Conservation (phyloP, 2,113 vertebrate genomes). For the Spilogale gracilis region DNA sequence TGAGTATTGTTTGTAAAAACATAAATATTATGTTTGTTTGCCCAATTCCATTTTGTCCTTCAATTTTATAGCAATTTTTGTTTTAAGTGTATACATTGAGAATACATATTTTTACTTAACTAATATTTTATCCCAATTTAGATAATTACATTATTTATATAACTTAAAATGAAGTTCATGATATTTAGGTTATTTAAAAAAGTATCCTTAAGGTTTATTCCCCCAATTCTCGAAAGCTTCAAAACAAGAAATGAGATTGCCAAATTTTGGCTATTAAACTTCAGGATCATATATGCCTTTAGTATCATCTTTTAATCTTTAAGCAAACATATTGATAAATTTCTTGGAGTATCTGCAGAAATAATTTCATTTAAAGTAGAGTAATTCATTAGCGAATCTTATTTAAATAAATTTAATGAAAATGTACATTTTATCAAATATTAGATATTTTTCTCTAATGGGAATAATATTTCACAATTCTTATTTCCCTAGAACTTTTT, state of each 20-base stretch:
- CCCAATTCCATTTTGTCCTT: neutral
- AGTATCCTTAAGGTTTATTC: neutral
- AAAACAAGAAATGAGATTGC: neutral
- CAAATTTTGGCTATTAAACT: neutral
- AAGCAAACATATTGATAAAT: neutral
- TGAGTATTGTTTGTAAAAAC: neutral
- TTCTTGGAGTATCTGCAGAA: neutral
- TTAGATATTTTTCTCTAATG: neutral
- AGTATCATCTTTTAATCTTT: neutral
- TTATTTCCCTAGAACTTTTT: neutral
- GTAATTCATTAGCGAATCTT: neutral
- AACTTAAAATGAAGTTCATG: slow-evolving; percentile 5
- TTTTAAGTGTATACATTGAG: neutral
- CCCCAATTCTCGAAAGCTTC: neutral
- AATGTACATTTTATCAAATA: neutral
- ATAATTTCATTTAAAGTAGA: neutral
- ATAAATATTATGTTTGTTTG: neutral
- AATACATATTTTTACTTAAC: neutral
- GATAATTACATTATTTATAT: neutral
- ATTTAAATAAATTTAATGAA: slow-evolving; percentile 39
- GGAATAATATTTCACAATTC: slow-evolving; percentile 19
- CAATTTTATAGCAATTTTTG: slow-evolving; percentile 34
- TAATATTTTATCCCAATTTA: neutral
- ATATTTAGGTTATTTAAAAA: neutral
- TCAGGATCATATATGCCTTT: neutral